Base-by-base conservation (phyloP, 2,888 invertebrate genomes). In the Papilio protenor region DNA sequence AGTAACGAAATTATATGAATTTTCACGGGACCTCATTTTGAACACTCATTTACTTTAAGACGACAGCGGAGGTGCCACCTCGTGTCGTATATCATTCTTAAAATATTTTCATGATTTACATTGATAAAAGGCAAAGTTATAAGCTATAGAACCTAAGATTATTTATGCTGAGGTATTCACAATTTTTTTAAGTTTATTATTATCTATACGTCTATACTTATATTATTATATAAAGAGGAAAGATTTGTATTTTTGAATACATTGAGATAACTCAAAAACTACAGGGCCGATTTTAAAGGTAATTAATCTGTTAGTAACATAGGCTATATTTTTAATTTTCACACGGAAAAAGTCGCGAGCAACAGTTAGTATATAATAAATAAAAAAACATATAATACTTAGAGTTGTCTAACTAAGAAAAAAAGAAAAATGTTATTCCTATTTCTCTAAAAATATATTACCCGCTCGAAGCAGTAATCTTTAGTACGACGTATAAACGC, bases 1-100 rank as follows among this genome's bases (percentile, higher is more conserved):
- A 11, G 66, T 66, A 66, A 69, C 40, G 11, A 73, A 59, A n/a
- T 52, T 49, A 64, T 52, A 75, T 14, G 23, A 69, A 45, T 69
- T 45, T 69, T 45, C 21, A 70, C 21, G 14, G 45, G 57, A 57
- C 40, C 55, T 70, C 57, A 75, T 59, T 59, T 55, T 55, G 8
- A 55, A 55, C n/a, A 55, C 10, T n/a, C n/a, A 55, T 75, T 75
- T 69, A 57, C 40, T 23, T 69, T 57, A 75, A 69, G 57, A 57
- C 18, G 52, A 57, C 69, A 75, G 40, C 18, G 16, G 66, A n/a
- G n/a, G n/a, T 66, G n/a, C 11, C 10, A 40, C 11, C 10, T 4
- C 21, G 11, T 14, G 27, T 21, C 23, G 23, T 61, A 45, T 21
- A 73, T 59, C 55, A 33, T n/a, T 6, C 23, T 45, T 23, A 14